phyloP scores from a whole-genome alignment of 2,113 vertebrate species.

The Oophaga pumilio region DNA sequence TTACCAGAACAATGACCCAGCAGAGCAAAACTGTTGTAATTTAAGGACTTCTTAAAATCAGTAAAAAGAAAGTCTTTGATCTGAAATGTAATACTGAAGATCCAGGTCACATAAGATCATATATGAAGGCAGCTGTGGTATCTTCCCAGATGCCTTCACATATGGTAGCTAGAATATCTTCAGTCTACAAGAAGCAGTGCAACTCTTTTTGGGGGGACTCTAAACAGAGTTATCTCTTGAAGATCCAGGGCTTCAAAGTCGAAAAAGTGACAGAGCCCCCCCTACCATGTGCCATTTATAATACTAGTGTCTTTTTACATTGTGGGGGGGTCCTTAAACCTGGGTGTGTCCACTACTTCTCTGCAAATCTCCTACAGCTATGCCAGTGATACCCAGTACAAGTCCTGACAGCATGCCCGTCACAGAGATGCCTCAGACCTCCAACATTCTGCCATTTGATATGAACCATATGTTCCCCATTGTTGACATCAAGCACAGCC shows the following conservation, averaged over 20 bases:
- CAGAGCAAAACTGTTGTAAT: too few relatives aligned
- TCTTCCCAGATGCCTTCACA: neutral
- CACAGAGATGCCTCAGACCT: constrained; percentile 35
- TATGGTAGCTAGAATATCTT: too few relatives aligned
- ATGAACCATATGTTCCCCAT: constrained; percentile 49
- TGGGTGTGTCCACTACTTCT: neutral
- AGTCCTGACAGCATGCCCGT: constrained; percentile 7
- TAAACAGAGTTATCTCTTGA: neutral
- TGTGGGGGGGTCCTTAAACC: neutral
- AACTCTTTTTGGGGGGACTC: neutral
- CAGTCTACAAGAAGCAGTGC: too few relatives aligned
- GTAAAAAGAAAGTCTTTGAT: too few relatives aligned
- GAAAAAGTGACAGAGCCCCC: too few relatives aligned
- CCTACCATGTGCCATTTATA: neutral
- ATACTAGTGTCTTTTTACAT: neutral
- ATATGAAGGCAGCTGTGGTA: neutral
- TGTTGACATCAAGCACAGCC: constrained; percentile 49
- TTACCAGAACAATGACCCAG: neutral
- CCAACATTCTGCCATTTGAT: constrained; percentile 45
- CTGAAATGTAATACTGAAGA: neutral
- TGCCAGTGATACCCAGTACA: neutral
- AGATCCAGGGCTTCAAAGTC: too few relatives aligned
- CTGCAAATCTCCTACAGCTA: neutral
- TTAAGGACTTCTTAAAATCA: too few relatives aligned
- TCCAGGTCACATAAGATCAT: neutral